Evolutionary conservation across 2,888 invertebrate genomes (phyloP).

Genomic region (Epirrhoe tristata): DNA sequence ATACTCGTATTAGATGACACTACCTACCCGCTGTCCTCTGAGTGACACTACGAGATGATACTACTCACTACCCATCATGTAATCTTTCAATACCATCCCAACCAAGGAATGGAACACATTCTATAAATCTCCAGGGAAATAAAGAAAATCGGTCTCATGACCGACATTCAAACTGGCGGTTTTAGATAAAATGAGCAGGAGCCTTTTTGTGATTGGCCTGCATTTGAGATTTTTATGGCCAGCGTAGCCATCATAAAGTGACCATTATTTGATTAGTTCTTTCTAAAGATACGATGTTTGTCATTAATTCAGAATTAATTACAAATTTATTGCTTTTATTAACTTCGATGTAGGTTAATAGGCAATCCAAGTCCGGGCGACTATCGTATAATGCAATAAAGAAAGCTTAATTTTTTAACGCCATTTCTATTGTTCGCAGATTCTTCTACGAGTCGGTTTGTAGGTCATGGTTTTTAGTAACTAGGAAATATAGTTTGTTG

Average conservation of each 20-base stretch:
- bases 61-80: background rate
- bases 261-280: slow-evolving; percentile 58
- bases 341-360: slow-evolving; percentile 39
- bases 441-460: slow-evolving; percentile 44
- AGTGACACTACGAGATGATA: background rate
- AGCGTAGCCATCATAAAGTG: slow-evolving; percentile 53
- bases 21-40: background rate
- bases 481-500: slow-evolving; percentile 20
- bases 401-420: background rate
- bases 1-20: background rate
- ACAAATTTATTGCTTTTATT: slow-evolving; percentile 38
- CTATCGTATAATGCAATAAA: background rate
- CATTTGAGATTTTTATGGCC: slow-evolving; percentile 56
- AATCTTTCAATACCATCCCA: slow-evolving; percentile 5
- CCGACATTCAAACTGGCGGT: slow-evolving; percentile 62
- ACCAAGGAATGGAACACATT: slow-evolving; percentile 14
- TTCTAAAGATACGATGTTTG: slow-evolving; percentile 38
- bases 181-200: slow-evolving; percentile 58
- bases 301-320: slow-evolving; percentile 40
- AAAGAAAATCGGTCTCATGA: slow-evolving; percentile 65
- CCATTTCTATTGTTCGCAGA: slow-evolving; percentile 41
- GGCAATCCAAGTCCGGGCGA: slow-evolving; percentile 26
- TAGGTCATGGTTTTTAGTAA: slow-evolving; percentile 47
- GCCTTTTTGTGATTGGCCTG: slow-evolving; percentile 59
- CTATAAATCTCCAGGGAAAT: slow-evolving; percentile 63